Evolutionary conservation across 2,113 vertebrate genomes (phyloP), one percentile per base, ranked within the genome.

Genomic region (Petrocephalus zakoni): DNA sequence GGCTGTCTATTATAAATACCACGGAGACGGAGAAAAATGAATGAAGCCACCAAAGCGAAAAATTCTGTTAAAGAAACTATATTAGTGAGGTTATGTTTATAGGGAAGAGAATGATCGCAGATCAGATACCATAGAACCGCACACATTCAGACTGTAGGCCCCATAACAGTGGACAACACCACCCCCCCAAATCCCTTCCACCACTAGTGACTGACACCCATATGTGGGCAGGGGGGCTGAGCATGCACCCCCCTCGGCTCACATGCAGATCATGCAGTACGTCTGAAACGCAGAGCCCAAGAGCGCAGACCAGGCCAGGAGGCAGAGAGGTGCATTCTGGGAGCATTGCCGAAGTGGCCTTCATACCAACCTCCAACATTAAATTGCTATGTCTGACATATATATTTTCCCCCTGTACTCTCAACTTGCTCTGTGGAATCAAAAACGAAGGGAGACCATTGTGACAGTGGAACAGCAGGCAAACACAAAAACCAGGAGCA

Each of bases 331-430:
- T 61, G 34, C 53, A 46, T 52, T 87, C 19, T 64, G 72, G 85
- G 61, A 78, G 83, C 46, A 5, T 51, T 89, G 92, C 90, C 92
- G 2, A 37, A 42, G 13, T 90, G 19, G 25, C 93, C 95, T 89
- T 85, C 91, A 91, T 99, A 99, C 98, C 96, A 99, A 99, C 98
- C 98, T 99, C 98, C 97, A 99, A 98, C 98, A 99, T 99, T 99
- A 99, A 98, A 99, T 99, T 99, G 98, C 98, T 99, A 98, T 99
- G 98, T 97, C 98, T 99, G 97, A 99, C 97, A 99, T 99, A 99
- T 96, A 99, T 99, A 98, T 98, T 99, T 96, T 98, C 98, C 96
- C 97, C 98, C 94, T 97, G 95, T 98, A 98, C 95, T 98, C 97
- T 99, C 97, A 97, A 94, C 96, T 96, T 97, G 94, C 96, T 98